Base-by-base conservation (phyloP, 1,140 invertebrate genomes). In the Samia ricini region DNA sequence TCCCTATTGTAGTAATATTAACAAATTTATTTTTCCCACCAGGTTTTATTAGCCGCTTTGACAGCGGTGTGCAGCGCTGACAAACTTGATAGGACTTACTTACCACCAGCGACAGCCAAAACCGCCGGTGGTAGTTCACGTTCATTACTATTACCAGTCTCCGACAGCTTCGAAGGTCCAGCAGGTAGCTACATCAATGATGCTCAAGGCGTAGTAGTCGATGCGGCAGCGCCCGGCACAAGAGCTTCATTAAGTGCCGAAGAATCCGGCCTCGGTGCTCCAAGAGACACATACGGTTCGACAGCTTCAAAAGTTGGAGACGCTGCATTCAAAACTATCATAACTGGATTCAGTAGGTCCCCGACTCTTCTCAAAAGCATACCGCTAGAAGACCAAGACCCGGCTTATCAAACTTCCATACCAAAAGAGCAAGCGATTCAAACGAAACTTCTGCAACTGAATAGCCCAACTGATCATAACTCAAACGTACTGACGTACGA, bases 31-130 rank as follows among this genome's bases (percentile, higher is more conserved):
- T 0, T 52, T 52, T 48, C 2, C 10, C 75, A 71, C 5, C 79
- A 90, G 85, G 61, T 88, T 19, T 55, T 79, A 18, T 59, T 83
- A 64, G 70, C 83, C 79, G 82, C 80, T 68, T 66, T 88, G 0
- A 65, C 79, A 68, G 82, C 81, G 76, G 79, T 76, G 29, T 80
- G 83, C 56, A 58, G 73, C 23, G 77, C 85, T 62, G 90, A 91
- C 42, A 91, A 92, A 61, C 77, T 94, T 29, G 93, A 94, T 59
- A 92, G 91, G 42, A 91, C 86, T 3, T 94, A 94, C 69, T 83
- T 94, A 8, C 93, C 93, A 23, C 93, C 93, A 10, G 77, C 91
- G 48, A 86, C 89, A 22, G 92, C 92, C 1, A 85, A 81, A 55
- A 81, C 83, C 26, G 91, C 91, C 36, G 92, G 91, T 18, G 92